Evolutionary conservation across 2,888 invertebrate genomes (phyloP).

Genomic region (Oscheius myriophilus): DNA sequence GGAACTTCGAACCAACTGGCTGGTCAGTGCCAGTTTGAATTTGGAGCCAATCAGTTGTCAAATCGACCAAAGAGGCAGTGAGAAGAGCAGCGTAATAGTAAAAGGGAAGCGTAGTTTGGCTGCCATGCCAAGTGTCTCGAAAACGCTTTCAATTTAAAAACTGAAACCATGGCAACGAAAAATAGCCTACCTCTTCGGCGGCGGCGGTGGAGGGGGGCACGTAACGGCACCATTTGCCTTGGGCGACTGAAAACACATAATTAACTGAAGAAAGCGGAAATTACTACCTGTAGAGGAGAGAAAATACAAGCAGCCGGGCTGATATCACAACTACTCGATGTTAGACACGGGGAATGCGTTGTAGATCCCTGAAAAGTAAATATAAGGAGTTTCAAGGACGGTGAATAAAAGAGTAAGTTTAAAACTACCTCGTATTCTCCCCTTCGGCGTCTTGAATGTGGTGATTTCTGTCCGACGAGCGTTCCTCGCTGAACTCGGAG

Average conservation of each 20-base stretch:
- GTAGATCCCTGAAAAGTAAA: background rate
- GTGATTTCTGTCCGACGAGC: too few relatives aligned
- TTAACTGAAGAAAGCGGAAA: background rate
- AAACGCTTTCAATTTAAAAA: background rate
- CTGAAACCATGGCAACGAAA: constrained; percentile 25
- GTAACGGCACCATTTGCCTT: background rate
- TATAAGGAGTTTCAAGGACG: too few relatives aligned
- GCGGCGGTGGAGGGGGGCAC: background rate
- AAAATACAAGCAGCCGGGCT: constrained; percentile 17
- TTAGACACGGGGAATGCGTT: constrained; percentile 9
- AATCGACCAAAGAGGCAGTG: too few relatives aligned
- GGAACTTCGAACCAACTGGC: too few relatives aligned
- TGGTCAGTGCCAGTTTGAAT: too few relatives aligned
- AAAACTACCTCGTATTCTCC: constrained; percentile 9
- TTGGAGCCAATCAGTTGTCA: too few relatives aligned
- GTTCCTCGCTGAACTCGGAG: too few relatives aligned
- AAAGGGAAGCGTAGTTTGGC: constrained; percentile 20
- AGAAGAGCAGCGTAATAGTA: too few relatives aligned
- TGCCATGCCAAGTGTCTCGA: background rate
- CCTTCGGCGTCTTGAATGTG: constrained; percentile 2
- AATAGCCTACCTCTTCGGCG: background rate
- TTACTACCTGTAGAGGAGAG: constrained; percentile 19
- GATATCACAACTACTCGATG: constrained; percentile 1
- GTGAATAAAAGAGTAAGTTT: background rate
- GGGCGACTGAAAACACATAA: background rate